Conservation (phyloP, 2,113 vertebrate species). For the Passer montanus region DNA sequence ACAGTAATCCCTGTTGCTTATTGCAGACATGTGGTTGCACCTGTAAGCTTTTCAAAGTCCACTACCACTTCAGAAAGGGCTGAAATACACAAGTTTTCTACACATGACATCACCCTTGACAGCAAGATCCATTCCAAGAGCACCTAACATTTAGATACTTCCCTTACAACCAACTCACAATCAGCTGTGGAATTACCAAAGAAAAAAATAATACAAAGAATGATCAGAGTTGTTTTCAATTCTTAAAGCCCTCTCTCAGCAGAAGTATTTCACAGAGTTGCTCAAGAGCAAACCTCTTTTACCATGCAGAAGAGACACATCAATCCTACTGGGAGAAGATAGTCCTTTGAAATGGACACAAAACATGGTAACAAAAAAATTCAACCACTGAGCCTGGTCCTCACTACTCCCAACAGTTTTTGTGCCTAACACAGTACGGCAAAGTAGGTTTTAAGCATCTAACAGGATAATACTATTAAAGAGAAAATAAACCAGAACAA, state of each 20-base stretch:
- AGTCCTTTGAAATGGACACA: conserved; percentile 21
- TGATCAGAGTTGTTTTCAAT: not conserved
- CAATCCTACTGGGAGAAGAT: not conserved
- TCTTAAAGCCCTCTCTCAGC: conserved; percentile 4
- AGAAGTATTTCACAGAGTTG: conserved; percentile 2
- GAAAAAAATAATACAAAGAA: not conserved
- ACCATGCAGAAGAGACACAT: conserved; percentile 30
- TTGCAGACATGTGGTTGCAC: not conserved
- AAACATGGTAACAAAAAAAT: conserved; percentile 5
- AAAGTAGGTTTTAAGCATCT: conserved; percentile 52
- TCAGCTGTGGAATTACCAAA: not conserved
- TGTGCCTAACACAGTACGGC: conserved; percentile 51
- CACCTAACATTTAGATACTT: not conserved
- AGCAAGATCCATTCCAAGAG: not conserved
- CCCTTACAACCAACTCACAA: not conserved
- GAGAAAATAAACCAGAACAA: conserved; percentile 59
- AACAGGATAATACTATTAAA: conserved; percentile 50
- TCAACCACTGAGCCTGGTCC: conserved; percentile 30
- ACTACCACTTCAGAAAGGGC: not conserved
- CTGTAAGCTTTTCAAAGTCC: not conserved
- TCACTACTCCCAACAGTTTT: conserved; percentile 24
- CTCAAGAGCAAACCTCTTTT: conserved; percentile 30
- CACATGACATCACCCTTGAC: not conserved
- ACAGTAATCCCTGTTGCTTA: not conserved
- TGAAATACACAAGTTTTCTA: not conserved